Base-by-base conservation (phyloP, 2,113 vertebrate species). In the Caracal caracal region DNA sequence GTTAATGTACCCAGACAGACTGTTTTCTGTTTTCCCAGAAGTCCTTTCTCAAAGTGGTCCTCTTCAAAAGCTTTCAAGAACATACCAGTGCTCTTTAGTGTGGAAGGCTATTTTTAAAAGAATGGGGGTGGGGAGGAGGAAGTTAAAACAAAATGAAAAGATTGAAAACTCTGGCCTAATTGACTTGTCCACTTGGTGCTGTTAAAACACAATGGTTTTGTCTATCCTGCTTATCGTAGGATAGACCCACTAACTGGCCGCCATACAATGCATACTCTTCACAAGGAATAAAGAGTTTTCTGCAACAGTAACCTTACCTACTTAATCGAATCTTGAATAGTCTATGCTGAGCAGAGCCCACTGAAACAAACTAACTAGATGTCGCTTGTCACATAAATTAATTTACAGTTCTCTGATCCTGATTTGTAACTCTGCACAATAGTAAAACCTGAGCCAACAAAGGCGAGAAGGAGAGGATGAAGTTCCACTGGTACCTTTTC, bases 401-500 rank as follows among this genome's bases (percentile, higher is more conserved):
- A 73, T 17, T 71, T 33, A 4, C 20, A 76, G 56, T 2, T 8
- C 75, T n/a, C 30, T 51, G 75, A 87, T 40, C 65, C 59, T 56
- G 40, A 79, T 49, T 66, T 56, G 73, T 68, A 40, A 90, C 61
- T 73, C n/a, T 1, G 3, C 9, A 49, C 9, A 24, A 90, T 47
- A 88, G 66, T 56, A 91, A 96, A 97, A 65, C 71, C 70, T 53
- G 65, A 94, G 71, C 59, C 87, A 94, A 61, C 83, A 12, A 92
- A 92, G 70, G 80, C 68, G 76, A 92, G 40, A 61, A 30, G 86
- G n/a, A 95, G 33, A 88, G 47, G 75, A 90, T 56, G 94, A 88
- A 56, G 83, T 97, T 66, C 87, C 49, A 80, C 63, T 65, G 66
- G 95, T 94, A 97, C 97, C 97, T 97, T 97, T 95, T 51, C 96